Evolutionary conservation across 2,797 vertebrate genomes (phyloP).

Genomic region (Crocidura indochinensis): DNA sequence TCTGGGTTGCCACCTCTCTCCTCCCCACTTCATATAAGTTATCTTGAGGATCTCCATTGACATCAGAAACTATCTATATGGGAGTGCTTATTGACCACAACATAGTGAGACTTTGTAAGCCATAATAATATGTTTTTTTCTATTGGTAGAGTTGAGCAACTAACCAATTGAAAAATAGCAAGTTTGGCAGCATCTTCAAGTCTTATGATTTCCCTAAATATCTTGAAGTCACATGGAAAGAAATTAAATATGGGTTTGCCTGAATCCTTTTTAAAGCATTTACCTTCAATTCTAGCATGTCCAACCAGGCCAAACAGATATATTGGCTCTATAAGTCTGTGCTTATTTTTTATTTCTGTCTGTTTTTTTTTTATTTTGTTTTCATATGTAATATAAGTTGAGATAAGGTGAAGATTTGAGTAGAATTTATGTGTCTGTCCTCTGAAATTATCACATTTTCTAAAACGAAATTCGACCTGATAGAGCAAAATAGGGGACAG

Average conservation of each 20-base stretch:
- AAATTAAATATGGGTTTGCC: constrained; percentile 1
- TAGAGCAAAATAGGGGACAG: too few species aligned
- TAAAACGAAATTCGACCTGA: too few species aligned
- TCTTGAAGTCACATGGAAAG: background rate
- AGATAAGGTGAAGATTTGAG: background rate
- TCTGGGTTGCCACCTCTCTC: too few species aligned
- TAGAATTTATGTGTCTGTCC: background rate
- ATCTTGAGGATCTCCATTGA: too few species aligned
- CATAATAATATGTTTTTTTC: background rate
- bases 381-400: background rate
- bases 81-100: background rate
- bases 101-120: background rate
- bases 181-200: background rate
- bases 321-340: background rate
- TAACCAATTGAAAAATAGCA: constrained; percentile 12
- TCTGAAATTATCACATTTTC: constrained; percentile 40
- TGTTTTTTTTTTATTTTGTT: background rate
- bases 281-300: too few species aligned
- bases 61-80: background rate
- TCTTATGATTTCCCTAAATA: background rate
- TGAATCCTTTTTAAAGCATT: background rate
- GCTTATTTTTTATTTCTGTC: background rate
- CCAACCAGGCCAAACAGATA: background rate
- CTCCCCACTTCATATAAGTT: too few species aligned
- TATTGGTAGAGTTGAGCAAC: constrained; percentile 14